Base-by-base conservation (phyloP, 2,113 vertebrate species). In the Castor canadensis region DNA sequence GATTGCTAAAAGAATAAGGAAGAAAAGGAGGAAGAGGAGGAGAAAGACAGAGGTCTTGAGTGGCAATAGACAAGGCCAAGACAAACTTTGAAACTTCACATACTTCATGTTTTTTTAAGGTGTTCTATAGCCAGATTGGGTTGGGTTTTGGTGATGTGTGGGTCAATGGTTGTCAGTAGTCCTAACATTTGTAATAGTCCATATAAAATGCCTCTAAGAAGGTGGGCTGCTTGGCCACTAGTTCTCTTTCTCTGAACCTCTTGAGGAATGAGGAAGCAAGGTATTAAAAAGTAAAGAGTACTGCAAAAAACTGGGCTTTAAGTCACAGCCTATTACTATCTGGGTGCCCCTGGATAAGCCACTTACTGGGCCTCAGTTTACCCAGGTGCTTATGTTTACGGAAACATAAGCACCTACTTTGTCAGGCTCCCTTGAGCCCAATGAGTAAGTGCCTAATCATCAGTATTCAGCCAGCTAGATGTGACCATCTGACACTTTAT, bases 231-330 rank as follows among this genome's bases (percentile, higher is more conserved):
- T 87, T 71, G 17, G 19, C 81, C 28, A 19, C 52, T 84, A 43
- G 45, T 38, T 54, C 15, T 91, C 32, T 95, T 75, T 69, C 86
- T 89, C 64, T 26, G 40, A 40, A 26, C 89, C 12, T 81, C 62
- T 87, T 82, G 38, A 87, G 32, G 52, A 96, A 91, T n/a, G 43
- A 71, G n/a, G 49, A 89, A 79, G 32, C 3, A 86, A 72, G 62
- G 19, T n/a, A 69, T 17, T 96, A 67, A 52, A 66, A 83, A 52
- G 19, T 30, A n/a, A 58, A 62, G 2, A 91, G 4, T 22, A 85
- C 0, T 52, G 9, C 15, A 30, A 43, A 75, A 87, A 83, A 47
- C 40, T 3, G 30, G 71, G 47, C 5, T 43, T 67, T 82, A 11
- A 8, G 38, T 69, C 66, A 19, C 32, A 82, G 47, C 8, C 84